Base-by-base conservation (phyloP, 1,140 invertebrate genomes). In the Magallana angulata region DNA sequence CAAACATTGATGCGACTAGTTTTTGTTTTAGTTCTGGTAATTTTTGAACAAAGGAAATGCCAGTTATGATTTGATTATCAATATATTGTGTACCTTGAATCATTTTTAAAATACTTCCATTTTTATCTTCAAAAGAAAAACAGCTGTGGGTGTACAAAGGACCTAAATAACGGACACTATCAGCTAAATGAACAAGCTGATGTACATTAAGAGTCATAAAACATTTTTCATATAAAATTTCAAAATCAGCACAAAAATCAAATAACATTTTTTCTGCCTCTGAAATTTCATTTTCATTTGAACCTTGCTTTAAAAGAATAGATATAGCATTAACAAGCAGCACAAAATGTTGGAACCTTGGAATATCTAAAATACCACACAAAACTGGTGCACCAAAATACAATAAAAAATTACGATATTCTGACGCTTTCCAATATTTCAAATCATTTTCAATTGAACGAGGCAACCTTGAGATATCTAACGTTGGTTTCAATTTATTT, bases 391-490 rank as follows among this genome's bases (percentile, higher is more conserved):
- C n/a, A 5, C 71, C 60, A 86, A 71, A 90, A 57, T 57, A 90
- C 8, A 90, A 18, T 4, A 90, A 14, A 57, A 87, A 90, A n/a
- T 85, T 64, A 58, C 89, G 16, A 57, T 83, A 85, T 76, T 90
- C 89, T 56, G 85, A 85, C 59, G 89, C 85, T 83, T 90, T 90
- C 89, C 89, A 90, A 57, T 87, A 85, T 84, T 87, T 87, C 1
- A 90, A 68, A 48, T 90, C 85, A 24, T 24, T 24, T 58, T 84
- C n/a, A 71, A 90, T 82, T 48, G 84, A 83, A 48, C 87, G 24
- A 14, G 89, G 86, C 30, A 88, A 16, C 36, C 89, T 57, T 16
- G 86, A 57, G 80, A 88, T 86, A 16, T 81, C 71, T n/a, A 85
- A 24, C 8, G 87, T 82, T 68, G 16, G 14, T 85, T 57, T 9